phyloP scores from a whole-genome alignment of 2,797 vertebrate genomes.

The Danio choprae region DNA sequence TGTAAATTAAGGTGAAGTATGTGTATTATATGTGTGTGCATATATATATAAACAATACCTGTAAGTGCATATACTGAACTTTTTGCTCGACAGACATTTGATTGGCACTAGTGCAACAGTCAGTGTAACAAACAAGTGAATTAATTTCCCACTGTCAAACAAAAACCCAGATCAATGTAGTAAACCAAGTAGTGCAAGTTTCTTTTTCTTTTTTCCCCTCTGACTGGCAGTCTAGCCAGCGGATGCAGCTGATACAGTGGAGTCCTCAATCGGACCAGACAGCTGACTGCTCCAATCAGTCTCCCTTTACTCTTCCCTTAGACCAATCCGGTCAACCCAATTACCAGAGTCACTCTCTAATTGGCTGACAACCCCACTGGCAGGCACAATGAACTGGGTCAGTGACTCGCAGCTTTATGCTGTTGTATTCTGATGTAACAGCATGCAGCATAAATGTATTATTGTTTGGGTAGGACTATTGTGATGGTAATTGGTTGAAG shows the following conservation, averaged over 20 bases:
- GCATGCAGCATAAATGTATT: constrained; percentile 2
- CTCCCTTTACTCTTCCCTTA: constrained; percentile 14
- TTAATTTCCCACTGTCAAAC: not conserved
- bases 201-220: not conserved
- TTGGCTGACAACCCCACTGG: constrained; percentile 36
- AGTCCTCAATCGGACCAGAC: constrained; percentile 38
- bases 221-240: not conserved
- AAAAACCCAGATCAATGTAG: not conserved
- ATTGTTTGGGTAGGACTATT: constrained; percentile 20
- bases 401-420: constrained; percentile 15
- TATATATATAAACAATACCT: not conserved
- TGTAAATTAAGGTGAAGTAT: not conserved
- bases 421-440: not conserved
- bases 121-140: not conserved
- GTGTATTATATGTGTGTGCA: not conserved
- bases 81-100: not conserved
- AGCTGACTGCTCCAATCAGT: constrained; percentile 26
- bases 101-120: not conserved
- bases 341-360: constrained; percentile 40
- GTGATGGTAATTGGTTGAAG: constrained; percentile 22
- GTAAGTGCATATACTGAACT: not conserved
- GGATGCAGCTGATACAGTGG: constrained; percentile 18
- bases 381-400: constrained; percentile 44
- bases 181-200: not conserved
- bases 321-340: constrained; percentile 38